Conservation (phyloP, 2,113 vertebrate species). For the Neomonachus schauinslandi region DNA sequence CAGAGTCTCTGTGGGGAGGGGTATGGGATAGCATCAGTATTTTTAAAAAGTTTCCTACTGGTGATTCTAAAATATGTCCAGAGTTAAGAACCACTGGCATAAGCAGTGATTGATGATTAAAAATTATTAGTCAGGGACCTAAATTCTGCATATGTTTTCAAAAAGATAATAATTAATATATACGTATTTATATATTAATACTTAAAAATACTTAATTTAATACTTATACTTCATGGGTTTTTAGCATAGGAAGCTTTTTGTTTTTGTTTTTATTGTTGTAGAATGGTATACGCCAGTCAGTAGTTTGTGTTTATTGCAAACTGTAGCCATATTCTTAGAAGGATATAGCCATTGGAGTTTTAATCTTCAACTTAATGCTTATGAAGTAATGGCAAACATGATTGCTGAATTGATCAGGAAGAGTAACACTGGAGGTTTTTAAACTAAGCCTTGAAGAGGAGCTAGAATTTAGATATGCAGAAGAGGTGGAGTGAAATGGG, state of each 20-base stretch:
- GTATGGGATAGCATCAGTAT: neutral
- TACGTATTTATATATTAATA: neutral
- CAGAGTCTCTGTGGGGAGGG: neutral
- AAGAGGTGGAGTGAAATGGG: neutral
- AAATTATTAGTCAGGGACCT: neutral
- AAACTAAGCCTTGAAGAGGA: neutral
- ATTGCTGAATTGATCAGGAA: neutral
- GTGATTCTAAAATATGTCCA: neutral
- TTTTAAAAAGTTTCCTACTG: neutral
- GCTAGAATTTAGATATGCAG: neutral
- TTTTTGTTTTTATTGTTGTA: conserved; percentile 23
- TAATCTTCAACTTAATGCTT: neutral
- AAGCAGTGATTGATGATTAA: neutral
- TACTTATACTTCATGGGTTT: neutral
- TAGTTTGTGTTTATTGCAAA: neutral
- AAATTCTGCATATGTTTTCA: neutral
- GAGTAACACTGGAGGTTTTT: neutral
- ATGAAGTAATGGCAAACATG: neutral
- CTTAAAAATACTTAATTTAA: neutral
- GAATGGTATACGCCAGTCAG: neutral
- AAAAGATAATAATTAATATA: neutral
- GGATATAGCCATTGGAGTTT: neutral
- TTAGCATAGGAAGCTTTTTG: neutral
- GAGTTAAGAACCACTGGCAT: neutral
- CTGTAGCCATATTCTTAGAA: neutral